Base-by-base conservation (phyloP, 2,113 vertebrate species). In the Brachyhypopomus gauderio region DNA sequence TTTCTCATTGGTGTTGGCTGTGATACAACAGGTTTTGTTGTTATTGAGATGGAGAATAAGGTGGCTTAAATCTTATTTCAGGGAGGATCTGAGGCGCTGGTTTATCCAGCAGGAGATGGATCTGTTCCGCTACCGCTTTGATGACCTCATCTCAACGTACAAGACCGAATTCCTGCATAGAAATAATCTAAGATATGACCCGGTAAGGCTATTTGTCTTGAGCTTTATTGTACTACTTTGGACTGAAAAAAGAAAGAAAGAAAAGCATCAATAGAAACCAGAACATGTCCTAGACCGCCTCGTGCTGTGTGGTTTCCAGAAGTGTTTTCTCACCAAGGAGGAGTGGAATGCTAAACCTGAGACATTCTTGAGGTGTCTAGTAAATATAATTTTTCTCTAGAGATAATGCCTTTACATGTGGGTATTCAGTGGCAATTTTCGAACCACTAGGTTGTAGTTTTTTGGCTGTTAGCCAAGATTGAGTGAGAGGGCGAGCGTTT, bases 91-190 rank as follows among this genome's bases (percentile, higher is more conserved):
- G 69, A 95, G 97, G 30, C 94, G 97, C 12, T 99, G 98, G 98
- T 98, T 99, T 86, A 97, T 99, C 85, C 97, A 99, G 82, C 98
- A 99, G 88, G 98, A 99, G 91, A 93, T 99, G 87, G 97, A 99
- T 91, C 93, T 99, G 12, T 96, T 99, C 81, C 94, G 95, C 36
- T 96, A 93, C 11, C 96, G 95, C 77, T 99, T 99, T 87, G 86
- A 1, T n/a, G n/a, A 89, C 0, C 91, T 98, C 34, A 0, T 0
- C 2, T n/a, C 82, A 0, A 1, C 75, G 34, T 89, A 93, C 82
- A 93, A 94, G 86, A 93, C 94, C 36, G 92, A 92, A 2, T 97
- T 98, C 88, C 92, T 99, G 30, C 93, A 95, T 62, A 91, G 90
- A 1, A 95, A 94, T 83, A 93, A 96, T 82, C 92, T 99, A 38